Percentiles rank a stretch among this genome's conserved stretches.
Evolutionary conservation across 2,797 vertebrate species (phyloP).

Genomic region (Rhynchotus rufescens): DNA sequence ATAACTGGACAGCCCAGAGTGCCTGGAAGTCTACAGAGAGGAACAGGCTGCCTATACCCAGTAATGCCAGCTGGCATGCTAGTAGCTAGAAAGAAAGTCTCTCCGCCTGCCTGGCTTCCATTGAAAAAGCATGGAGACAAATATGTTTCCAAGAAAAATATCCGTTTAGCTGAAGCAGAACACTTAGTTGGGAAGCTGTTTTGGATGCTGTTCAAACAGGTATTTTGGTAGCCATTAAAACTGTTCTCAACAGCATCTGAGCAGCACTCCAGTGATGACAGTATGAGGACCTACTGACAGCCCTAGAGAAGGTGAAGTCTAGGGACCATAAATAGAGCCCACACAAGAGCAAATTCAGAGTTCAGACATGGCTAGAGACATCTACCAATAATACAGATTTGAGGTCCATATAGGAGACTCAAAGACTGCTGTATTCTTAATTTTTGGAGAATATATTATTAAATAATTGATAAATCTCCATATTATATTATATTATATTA

Average conservation of each 20-base stretch:
- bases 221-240: background rate
- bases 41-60: background rate
- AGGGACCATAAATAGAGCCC: background rate
- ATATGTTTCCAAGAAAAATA: background rate
- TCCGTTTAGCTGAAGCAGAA: background rate
- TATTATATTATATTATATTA: no score
- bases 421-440: background rate
- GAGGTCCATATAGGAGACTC: no score
- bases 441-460: background rate
- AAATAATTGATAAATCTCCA: background rate
- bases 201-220: background rate
- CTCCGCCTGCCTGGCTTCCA: background rate
- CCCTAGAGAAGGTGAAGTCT: background rate
- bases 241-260: background rate
- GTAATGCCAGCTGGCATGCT: background rate
- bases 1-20: background rate
- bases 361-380: no score
- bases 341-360: background rate
- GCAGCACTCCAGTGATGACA: background rate
- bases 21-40: background rate
- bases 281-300: no score
- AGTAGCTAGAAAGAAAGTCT: background rate
- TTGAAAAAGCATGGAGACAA: background rate
- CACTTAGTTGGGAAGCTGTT: background rate
- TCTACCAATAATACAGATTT: no score